These are phyloP conservation scores for Gymnothorax javanicus DNA, from an alignment of 2,797 vertebrate species.

Conservation along the genomic window DNA sequence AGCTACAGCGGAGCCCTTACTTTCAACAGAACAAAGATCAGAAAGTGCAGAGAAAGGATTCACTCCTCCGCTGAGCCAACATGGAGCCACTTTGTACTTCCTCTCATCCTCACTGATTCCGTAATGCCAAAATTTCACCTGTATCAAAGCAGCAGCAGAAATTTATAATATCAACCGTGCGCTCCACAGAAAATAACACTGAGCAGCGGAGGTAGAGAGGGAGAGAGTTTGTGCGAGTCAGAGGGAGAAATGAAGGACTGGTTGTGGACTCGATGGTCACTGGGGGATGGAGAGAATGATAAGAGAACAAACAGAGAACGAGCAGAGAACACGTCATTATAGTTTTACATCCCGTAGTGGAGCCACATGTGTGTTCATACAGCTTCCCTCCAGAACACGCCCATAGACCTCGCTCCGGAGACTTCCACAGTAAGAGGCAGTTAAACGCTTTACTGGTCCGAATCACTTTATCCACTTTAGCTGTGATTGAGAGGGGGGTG, in stretches of 20 bases:
- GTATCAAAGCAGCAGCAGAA: background rate
- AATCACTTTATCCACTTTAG: slow-evolving; percentile 47
- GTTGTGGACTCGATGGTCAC: slow-evolving; percentile 16
- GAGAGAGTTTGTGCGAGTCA: slow-evolving; percentile 16
- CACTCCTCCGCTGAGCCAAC: background rate
- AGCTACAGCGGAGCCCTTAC: background rate
- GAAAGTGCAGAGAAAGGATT: background rate
- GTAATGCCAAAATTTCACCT: background rate
- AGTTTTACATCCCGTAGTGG: background rate
- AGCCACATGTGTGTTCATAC: background rate
- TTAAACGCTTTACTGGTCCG: slow-evolving; percentile 47
- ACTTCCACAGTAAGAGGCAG: slow-evolving; percentile 39
- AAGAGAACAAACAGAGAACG: background rate
- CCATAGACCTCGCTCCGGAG: slow-evolving; percentile 18
- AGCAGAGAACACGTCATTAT: background rate
- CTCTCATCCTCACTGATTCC: background rate
- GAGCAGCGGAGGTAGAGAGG: background rate
- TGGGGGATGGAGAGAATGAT: background rate
- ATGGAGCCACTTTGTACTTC: background rate
- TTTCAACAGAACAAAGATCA: background rate
- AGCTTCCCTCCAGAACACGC: slow-evolving; percentile 10
- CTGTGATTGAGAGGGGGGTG: slow-evolving; percentile 25
- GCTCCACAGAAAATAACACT: background rate
- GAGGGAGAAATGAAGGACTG: slow-evolving; percentile 38
- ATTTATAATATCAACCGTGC: background rate